Evolutionary conservation across 1,140 invertebrate species (phyloP), one percentile per base, ranked within the genome.

Genomic region (Mercenaria mercenaria): DNA sequence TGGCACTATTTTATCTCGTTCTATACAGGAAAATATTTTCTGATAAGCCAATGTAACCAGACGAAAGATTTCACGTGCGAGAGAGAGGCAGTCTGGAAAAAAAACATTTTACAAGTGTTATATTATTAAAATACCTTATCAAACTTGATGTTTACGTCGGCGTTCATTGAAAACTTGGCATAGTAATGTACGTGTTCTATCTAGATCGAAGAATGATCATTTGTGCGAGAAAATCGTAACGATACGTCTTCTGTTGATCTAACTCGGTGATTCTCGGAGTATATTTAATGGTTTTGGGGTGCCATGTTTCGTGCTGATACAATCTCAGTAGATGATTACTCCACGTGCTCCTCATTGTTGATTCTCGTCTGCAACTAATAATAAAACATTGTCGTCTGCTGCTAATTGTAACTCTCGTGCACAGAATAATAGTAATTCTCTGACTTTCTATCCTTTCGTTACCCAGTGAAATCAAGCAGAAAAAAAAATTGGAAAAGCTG

Each of bases 91-190:
- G 32, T 23, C 32, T 23, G 50, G 4, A 1, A 34, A 29, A 1
- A 79, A 50, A 50, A 15, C 29, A 32, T 50, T 47, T 47, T 56
- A 79, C 74, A 50, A 79, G 74, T 79, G 74, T 79, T 50, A 79
- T 50, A 50, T 79, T 79, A 56, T 50, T 79, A 79, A 79, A 79
- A 47, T 50, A 26, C 32, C 50, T 79, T 79, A 79, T 79, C 67
- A 56, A 50, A 79, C 43, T 29, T 8, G 74, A 47, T 79, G 74
- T 79, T 79, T 50, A 79, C 50, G 50, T 50, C 67, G 67, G 67
- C 67, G 23, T 79, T 50, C 50, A 79, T 29, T 34, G 74, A 79
- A 79, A 79, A 79, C 2, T 79, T 79, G 74, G 74, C 74, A 79
- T 18, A 41, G 41, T 29, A 10, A 32, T 3, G 43, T 2, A 50